Conservation (phyloP, 2,888 invertebrate genomes). For the Drosophila fungiperda region DNA sequence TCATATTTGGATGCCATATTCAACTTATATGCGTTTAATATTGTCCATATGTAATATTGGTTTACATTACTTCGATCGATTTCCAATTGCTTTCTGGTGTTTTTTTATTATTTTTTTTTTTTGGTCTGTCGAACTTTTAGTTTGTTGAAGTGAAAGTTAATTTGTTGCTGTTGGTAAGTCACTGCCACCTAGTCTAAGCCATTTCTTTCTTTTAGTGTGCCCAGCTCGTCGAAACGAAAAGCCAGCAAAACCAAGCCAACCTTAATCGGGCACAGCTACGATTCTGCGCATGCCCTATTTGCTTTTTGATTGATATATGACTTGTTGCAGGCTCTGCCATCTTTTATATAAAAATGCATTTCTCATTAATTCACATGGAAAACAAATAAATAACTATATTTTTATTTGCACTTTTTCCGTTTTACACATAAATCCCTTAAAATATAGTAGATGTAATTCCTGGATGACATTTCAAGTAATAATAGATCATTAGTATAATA, state of each 20-base stretch:
- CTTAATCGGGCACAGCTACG: constrained; percentile 2
- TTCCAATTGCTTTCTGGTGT: constrained; percentile 16
- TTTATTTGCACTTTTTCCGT: background rate
- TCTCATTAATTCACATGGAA: background rate
- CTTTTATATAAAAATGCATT: background rate
- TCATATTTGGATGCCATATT: constrained; percentile 88
- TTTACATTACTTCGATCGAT: constrained; percentile 39
- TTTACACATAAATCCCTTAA: constrained; percentile 3
- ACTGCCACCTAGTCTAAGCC: constrained; percentile 59
- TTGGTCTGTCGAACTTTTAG: constrained; percentile 8
- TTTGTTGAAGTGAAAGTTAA: constrained; percentile 59
- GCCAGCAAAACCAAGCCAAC: constrained; percentile 8
- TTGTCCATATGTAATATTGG: constrained; percentile 20
- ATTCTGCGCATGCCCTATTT: constrained; percentile 8
- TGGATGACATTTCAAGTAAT: constrained; percentile 61
- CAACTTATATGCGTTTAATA: constrained; percentile 8
- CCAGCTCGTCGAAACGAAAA: constrained; percentile 32
- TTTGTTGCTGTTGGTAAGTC: constrained; percentile 41
- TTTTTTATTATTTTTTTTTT: constrained; percentile 9
- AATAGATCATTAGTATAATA: constrained; percentile 50
- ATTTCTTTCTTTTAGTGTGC: constrained; percentile 48
- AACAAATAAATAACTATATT: background rate
- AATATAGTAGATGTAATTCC: constrained; percentile 42
- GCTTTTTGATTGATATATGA: background rate
- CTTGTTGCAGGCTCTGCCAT: background rate